phyloP scores from a whole-genome alignment of 2,113 vertebrate genomes.

The Psammodynastes pulverulentus region DNA sequence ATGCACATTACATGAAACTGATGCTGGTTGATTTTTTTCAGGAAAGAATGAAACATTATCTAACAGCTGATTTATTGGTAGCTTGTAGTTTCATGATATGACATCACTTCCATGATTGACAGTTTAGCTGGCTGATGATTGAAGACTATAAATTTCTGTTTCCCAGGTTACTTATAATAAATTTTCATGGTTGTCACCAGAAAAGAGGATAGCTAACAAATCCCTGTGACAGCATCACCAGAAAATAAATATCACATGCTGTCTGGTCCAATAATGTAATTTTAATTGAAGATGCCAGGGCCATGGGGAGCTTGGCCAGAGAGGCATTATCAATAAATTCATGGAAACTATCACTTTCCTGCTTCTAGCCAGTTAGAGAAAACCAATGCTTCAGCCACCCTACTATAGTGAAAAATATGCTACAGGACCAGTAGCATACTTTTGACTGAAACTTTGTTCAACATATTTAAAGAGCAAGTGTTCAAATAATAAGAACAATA shows the following conservation, averaged over 20 bases:
- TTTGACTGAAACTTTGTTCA: not conserved
- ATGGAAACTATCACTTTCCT: not conserved
- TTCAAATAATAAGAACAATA: too few species aligned
- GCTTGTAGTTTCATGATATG: constrained; percentile 10
- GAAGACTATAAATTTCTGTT: not conserved
- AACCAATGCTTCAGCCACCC: not conserved
- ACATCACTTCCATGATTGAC: not conserved
- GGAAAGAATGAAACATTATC: not conserved
- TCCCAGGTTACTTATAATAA: not conserved
- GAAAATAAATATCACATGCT: not conserved
- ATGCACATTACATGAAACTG: not conserved
- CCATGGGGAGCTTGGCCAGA: not conserved
- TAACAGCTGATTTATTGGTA: not conserved
- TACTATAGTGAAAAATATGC: not conserved
- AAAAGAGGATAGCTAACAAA: not conserved
- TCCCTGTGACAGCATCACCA: not conserved
- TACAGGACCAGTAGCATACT: not conserved
- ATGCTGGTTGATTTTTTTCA: not conserved
- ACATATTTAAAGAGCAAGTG: not conserved
- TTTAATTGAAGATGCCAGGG: not conserved
- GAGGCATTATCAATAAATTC: not conserved
- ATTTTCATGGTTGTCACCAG: not conserved
- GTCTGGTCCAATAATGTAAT: not conserved
- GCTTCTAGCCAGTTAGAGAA: not conserved
- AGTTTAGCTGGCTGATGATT: not conserved